Evolutionary conservation across 2,113 vertebrate genomes (phyloP).

Genomic region (Narcine bancroftii): DNA sequence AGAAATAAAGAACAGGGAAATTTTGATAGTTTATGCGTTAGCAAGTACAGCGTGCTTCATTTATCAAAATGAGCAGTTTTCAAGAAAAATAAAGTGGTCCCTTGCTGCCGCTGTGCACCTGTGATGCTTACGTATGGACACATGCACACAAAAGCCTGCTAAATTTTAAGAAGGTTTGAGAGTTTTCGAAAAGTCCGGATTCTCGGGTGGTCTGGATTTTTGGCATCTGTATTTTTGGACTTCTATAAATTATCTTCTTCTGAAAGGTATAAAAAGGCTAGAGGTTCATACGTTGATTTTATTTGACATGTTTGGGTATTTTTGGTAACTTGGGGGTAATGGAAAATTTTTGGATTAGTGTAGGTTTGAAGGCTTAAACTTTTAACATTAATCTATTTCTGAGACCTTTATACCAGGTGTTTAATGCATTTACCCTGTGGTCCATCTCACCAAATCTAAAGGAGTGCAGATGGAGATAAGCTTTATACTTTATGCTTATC

Average conservation of each 20-base stretch:
- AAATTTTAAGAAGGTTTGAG: no score
- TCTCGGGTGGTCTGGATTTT: no score
- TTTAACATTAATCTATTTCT: neutral
- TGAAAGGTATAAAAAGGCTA: neutral
- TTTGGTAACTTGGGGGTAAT: neutral
- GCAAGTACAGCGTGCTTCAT: no score
- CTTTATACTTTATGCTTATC: neutral
- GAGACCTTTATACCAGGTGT: neutral
- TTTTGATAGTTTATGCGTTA: no score
- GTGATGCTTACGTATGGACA: no score
- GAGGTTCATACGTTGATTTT: neutral
- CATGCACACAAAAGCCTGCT: no score
- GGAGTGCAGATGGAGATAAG: neutral
- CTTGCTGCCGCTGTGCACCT: no score
- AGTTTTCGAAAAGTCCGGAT: no score
- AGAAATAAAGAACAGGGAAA: no score
- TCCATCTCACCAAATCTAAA: neutral
- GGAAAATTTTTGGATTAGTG: neutral
- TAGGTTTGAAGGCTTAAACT: neutral
- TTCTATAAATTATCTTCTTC: neutral
- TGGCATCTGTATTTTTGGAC: no score
- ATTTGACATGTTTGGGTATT: neutral
- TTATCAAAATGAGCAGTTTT: no score
- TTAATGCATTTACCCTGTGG: neutral
- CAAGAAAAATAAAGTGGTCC: no score